Evolutionary conservation across 2,888 invertebrate species (phyloP).

Genomic region (Rhyacophila evoluta): DNA sequence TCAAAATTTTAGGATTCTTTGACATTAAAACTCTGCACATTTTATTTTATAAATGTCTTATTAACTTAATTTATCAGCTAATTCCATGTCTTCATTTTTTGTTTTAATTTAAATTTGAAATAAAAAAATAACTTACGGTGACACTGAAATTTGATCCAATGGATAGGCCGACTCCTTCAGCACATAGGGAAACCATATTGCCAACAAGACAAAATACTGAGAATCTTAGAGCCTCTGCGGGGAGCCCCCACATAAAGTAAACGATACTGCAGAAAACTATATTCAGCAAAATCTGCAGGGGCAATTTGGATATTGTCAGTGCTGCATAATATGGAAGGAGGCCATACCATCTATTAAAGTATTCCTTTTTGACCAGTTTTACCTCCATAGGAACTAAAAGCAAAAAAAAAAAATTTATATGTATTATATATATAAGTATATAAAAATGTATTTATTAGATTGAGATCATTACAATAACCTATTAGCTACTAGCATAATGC

Average conservation of each 20-base stretch:
- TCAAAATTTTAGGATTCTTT: too few species aligned
- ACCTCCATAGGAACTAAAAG: conserved; percentile 76
- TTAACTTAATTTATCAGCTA: too few species aligned
- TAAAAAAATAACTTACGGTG: conserved; percentile 69
- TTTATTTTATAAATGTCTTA: too few species aligned
- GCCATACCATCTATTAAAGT: conserved; percentile 78
- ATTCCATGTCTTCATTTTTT: too few species aligned
- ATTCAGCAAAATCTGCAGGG: conserved; percentile 72
- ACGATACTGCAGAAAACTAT: conserved; percentile 72
- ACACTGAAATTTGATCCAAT: conserved; percentile 79
- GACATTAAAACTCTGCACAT: too few species aligned
- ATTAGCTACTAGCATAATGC: too few species aligned
- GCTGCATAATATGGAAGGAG: conserved; percentile 76
- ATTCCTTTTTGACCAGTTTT: conserved; percentile 76
- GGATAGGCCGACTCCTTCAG: conserved; percentile 83
- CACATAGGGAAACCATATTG: conserved; percentile 77
- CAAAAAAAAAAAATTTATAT: conserved; percentile 29
- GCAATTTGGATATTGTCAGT: conserved; percentile 73
- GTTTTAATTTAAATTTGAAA: too few species aligned
- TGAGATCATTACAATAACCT: too few species aligned
- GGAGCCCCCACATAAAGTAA: conserved; percentile 78
- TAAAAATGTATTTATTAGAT: too few species aligned
- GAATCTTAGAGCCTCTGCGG: conserved; percentile 75
- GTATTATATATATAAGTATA: too few species aligned
- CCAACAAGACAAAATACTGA: conserved; percentile 76